These are phyloP conservation scores for Anguilla anguilla DNA, from an alignment of 2,797 vertebrate species.

Conservation along the genomic window DNA sequence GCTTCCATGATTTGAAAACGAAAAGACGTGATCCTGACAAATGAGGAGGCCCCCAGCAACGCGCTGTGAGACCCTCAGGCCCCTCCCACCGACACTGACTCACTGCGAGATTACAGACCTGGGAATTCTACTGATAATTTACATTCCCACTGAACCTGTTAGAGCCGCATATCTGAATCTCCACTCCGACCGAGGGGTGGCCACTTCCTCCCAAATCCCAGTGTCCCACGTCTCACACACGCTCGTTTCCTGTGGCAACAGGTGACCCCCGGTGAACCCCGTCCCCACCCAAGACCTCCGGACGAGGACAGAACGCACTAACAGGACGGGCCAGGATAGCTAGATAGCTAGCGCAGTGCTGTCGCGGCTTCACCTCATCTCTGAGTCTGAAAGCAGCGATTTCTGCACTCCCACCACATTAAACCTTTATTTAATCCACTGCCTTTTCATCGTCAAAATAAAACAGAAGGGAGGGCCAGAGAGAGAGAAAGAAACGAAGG, in stretches of 20 bases:
- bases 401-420: not conserved
- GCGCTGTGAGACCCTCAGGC: not conserved
- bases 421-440: not conserved
- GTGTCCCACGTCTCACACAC: not conserved
- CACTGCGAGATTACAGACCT: not conserved
- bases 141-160: not conserved
- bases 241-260: not conserved
- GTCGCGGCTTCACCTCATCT: not conserved
- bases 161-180: not conserved
- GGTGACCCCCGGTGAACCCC: slow-evolving; percentile 3
- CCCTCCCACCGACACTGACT: not conserved
- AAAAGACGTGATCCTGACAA: not conserved
- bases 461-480: slow-evolving; percentile 29
- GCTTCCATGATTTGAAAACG: not conserved
- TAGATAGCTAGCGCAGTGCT: not conserved
- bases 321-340: not conserved
- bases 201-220: not conserved
- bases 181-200: not conserved
- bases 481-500: not conserved
- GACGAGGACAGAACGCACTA: not conserved
- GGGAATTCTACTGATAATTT: slow-evolving; percentile 9
- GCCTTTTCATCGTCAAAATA: slow-evolving; percentile 40
- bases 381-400: not conserved
- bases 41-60: not conserved
- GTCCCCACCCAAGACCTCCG: not conserved